Evolutionary conservation across 2,113 vertebrate genomes (phyloP).

Genomic region (Scatophagus argus): DNA sequence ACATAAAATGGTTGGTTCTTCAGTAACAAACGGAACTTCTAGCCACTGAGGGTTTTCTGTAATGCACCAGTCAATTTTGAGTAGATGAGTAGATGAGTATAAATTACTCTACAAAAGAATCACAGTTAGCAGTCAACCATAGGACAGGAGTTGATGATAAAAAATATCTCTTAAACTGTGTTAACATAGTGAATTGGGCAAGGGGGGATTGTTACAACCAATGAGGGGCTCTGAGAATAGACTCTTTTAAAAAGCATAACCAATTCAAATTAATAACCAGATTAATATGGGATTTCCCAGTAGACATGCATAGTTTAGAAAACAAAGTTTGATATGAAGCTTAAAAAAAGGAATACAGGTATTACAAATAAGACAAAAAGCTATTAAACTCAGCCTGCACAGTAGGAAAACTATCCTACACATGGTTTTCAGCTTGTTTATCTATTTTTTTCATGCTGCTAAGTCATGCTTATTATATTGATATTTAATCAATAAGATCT

Average conservation of each 20-base stretch:
- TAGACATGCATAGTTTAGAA: slow-evolving; percentile 4
- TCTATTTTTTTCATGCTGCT: background rate
- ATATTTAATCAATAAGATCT: slow-evolving; percentile 16
- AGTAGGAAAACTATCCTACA: no score
- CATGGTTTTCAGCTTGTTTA: background rate
- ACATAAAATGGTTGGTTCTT: background rate
- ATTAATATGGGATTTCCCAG: slow-evolving; percentile 6
- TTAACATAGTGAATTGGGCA: background rate
- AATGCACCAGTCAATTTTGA: background rate
- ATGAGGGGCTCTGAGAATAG: background rate
- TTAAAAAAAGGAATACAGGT: background rate
- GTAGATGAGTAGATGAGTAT: background rate
- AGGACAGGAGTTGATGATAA: background rate
- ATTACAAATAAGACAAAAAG: background rate
- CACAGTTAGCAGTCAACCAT: background rate
- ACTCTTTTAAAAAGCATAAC: background rate
- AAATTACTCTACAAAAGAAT: background rate
- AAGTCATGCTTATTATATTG: background rate
- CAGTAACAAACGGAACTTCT: background rate
- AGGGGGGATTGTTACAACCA: background rate
- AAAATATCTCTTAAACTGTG: background rate
- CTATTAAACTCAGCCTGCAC: background rate
- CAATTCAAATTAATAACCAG: slow-evolving; percentile 2
- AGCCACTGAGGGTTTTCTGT: background rate
- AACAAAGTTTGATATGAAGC: background rate